phyloP scores from a whole-genome alignment of 2,113 vertebrate genomes.

The Galeopterus variegatus region DNA sequence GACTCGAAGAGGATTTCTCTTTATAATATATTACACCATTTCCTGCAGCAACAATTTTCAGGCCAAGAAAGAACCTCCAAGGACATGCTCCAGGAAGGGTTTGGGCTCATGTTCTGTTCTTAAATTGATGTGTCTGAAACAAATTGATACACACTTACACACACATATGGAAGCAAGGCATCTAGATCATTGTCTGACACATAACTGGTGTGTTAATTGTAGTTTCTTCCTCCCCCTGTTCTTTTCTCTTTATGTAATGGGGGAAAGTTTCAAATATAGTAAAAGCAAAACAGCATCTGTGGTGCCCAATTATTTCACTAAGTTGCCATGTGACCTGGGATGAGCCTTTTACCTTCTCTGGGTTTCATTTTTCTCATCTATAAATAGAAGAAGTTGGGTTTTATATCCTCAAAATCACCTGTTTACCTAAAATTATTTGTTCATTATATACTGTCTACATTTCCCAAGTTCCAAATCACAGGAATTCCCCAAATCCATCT shows the following conservation, averaged over 20 bases:
- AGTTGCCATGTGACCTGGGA: not conserved
- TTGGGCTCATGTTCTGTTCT: not conserved
- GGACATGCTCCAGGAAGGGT: not conserved
- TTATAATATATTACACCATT: not conserved
- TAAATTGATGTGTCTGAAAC: not conserved
- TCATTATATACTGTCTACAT: not conserved
- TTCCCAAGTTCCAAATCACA: conserved; percentile 57
- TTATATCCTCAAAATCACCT: not conserved
- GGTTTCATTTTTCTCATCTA: not conserved
- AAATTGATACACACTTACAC: not conserved
- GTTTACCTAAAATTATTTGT: conserved; percentile 1
- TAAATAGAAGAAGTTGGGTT: not conserved
- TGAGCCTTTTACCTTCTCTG: not conserved
- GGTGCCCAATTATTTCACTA: not conserved
- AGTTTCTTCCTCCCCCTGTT: not conserved
- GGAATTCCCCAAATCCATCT: conserved; percentile 13
- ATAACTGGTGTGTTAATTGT: not conserved
- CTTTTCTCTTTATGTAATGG: not conserved
- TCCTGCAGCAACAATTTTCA: not conserved
- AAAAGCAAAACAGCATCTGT: not conserved
- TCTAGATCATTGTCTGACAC: not conserved
- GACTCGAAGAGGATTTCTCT: conserved; percentile 5
- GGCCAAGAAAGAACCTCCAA: not conserved
- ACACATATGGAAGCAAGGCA: not conserved
- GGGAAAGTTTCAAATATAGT: not conserved